These are phyloP conservation scores for Euphonia xanthogaster DNA, from an alignment of 2,797 vertebrate genomes.

Conservation along the genomic window DNA sequence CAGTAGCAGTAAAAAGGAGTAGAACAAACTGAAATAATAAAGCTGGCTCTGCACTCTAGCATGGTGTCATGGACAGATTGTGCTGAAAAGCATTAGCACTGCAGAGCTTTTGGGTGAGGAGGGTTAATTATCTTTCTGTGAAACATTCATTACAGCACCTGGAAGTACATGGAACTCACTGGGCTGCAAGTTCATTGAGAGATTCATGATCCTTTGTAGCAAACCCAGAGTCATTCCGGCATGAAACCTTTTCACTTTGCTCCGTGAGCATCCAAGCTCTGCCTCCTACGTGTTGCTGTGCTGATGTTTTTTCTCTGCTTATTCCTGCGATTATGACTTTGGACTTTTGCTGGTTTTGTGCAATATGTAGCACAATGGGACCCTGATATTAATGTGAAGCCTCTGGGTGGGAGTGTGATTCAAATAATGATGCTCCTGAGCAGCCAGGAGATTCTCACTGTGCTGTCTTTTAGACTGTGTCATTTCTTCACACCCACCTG, in stretches of 20 bases:
- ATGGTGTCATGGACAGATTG: conserved; percentile 19
- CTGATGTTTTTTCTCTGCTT: neutral
- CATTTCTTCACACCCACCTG: neutral
- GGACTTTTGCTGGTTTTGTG: neutral
- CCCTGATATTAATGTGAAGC: neutral
- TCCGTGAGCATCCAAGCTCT: neutral
- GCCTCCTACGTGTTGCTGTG: neutral
- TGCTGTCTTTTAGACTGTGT: neutral
- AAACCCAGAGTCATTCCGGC: neutral
- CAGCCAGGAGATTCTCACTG: neutral
- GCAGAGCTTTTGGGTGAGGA: neutral
- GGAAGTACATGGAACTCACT: conserved; percentile 17
- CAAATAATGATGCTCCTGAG: neutral
- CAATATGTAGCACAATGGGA: neutral
- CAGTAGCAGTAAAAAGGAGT: conserved; percentile 35
- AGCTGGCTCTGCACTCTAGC: conserved; percentile 33
- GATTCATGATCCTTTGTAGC: conserved; percentile 45
- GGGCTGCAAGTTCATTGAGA: neutral
- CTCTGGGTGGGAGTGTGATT: neutral
- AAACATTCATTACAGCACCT: conserved; percentile 57
- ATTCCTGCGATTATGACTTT: neutral
- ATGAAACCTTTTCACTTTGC: conserved; percentile 17
- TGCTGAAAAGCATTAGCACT: conserved; percentile 17
- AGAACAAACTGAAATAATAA: conserved; percentile 51
- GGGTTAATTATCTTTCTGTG: conserved; percentile 59